Conservation (phyloP, 2,113 vertebrate species). For the Ursus arctos region DNA sequence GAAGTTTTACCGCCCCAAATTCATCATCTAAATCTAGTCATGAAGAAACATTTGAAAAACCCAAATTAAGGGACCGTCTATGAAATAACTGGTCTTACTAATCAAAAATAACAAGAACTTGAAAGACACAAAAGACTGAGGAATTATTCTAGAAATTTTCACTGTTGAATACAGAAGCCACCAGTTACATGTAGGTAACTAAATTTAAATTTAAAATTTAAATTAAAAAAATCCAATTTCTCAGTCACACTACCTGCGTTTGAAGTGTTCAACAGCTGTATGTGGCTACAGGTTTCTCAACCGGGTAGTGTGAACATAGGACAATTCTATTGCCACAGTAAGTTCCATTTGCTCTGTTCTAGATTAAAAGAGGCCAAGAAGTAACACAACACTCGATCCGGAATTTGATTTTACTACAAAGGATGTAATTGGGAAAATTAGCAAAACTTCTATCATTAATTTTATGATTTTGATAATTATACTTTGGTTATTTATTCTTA, state of each 20-base stretch:
- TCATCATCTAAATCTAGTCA: not conserved
- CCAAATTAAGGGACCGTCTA: not conserved
- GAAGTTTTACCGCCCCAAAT: not conserved
- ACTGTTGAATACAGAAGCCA: not conserved
- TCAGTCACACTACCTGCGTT: not conserved
- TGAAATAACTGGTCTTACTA: not conserved
- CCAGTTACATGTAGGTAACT: not conserved
- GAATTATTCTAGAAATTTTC: not conserved
- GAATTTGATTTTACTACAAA: constrained; percentile 43
- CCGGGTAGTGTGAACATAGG: not conserved
- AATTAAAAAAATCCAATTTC: not conserved
- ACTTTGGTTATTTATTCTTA: not conserved
- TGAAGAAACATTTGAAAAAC: not conserved
- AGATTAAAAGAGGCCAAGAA: not conserved
- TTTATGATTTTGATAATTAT: not conserved
- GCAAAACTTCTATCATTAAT: not conserved
- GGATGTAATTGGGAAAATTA: not conserved
- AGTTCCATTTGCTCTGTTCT: not conserved
- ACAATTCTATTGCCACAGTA: not conserved
- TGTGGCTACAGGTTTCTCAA: not conserved
- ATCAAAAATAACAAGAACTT: not conserved
- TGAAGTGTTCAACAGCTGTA: not conserved
- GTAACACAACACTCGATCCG: not conserved
- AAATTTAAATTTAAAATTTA: not conserved
- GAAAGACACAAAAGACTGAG: not conserved